Conservation (phyloP, 53 echinoderm and acorn worm species). For the Paracentrotus lividus region DNA sequence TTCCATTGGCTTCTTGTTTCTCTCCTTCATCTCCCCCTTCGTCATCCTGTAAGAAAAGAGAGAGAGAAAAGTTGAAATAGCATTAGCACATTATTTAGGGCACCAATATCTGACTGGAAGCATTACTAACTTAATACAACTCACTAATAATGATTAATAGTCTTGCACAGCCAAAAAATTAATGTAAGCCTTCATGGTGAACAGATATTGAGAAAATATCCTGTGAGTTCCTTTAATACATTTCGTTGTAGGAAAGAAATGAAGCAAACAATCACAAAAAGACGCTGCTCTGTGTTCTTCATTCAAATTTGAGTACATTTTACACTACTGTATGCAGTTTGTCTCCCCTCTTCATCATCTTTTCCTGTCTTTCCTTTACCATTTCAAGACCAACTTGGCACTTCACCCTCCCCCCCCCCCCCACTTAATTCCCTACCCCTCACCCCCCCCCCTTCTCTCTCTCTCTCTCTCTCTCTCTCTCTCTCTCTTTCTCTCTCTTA, state of each 20-base stretch:
- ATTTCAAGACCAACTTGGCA: not conserved
- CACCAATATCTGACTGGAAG: not conserved
- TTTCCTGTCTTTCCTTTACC: not conserved
- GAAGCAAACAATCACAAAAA: no score
- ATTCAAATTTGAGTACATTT: no score
- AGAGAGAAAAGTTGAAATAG: not conserved
- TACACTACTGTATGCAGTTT: no score
- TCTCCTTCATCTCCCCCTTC: conserved; percentile 46
- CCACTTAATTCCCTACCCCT: not conserved
- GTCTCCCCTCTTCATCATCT: not conserved
- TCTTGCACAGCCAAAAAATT: not conserved
- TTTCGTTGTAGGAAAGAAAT: no score
- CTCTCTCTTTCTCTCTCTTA: not conserved
- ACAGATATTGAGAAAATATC: no score
- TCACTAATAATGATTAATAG: not conserved
- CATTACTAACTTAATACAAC: not conserved
- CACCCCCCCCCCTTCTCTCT: not conserved
- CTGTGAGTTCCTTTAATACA: no score
- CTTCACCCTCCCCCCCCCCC: not conserved
- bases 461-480: not conserved
- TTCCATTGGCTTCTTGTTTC: not conserved
- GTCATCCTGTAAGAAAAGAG: conserved; percentile 19
- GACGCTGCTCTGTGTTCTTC: no score
- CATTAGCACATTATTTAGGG: not conserved
- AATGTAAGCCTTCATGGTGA: no score